A percentile compares a stretch with the other conserved stretches of the same genome.
These are phyloP conservation scores for Spialia ferax DNA, from an alignment of 2,888 invertebrate species.

Conservation along the genomic window DNA sequence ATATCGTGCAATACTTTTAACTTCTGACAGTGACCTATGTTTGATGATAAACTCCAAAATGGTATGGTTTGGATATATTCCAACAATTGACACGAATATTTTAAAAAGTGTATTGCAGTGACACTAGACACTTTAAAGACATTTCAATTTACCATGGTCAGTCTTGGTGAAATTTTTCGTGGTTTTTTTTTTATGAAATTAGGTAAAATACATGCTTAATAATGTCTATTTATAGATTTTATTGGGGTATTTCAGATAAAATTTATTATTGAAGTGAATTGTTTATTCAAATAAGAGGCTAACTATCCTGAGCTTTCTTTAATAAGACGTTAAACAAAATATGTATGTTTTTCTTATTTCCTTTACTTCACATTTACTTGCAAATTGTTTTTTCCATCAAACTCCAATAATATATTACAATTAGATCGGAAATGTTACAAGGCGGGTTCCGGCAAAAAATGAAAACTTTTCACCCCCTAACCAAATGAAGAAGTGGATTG, in stretches of 20 bases:
- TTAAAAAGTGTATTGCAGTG: slow-evolving; percentile 51
- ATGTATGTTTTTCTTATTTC: too few relatives aligned
- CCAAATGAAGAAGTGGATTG: slow-evolving; percentile 63
- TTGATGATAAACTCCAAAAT: slow-evolving; percentile 53
- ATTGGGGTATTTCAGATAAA: background rate
- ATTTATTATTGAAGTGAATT: too few relatives aligned
- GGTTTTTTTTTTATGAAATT: background rate
- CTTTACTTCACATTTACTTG: too few relatives aligned
- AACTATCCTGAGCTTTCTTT: too few relatives aligned
- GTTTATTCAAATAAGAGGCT: too few relatives aligned
- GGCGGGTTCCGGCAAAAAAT: slow-evolving; percentile 39
- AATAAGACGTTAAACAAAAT: too few relatives aligned
- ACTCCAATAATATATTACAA: background rate
- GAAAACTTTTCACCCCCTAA: slow-evolving; percentile 42
- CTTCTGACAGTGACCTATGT: slow-evolving; percentile 54
- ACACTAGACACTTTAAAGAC: slow-evolving; percentile 23
- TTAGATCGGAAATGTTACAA: slow-evolving; percentile 17
- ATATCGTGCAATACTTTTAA: slow-evolving; percentile 51
- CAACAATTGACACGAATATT: slow-evolving; percentile 53
- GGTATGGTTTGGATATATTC: slow-evolving; percentile 53
- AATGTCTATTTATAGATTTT: background rate
- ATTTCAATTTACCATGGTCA: slow-evolving; percentile 16
- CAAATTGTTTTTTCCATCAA: background rate
- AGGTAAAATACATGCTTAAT: too few relatives aligned
- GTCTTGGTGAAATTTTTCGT: background rate